Percentiles rank a stretch among this genome's conserved stretches.
These are phyloP conservation scores for Temnothorax curvispinosus DNA, from an alignment of 1,140 invertebrate species.

Conservation along the genomic window DNA sequence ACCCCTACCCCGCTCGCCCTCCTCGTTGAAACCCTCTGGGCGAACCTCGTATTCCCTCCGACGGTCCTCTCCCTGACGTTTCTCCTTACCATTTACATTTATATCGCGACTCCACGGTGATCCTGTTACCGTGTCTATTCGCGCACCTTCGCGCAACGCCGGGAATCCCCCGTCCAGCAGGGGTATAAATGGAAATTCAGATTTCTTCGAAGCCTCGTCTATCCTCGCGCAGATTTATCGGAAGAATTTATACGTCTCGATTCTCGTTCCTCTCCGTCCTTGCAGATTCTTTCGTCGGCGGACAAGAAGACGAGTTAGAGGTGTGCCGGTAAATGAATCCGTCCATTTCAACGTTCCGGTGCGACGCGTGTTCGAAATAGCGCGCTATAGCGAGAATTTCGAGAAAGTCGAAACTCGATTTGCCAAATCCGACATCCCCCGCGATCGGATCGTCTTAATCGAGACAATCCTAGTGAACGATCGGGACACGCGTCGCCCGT, in stretches of 20 bases:
- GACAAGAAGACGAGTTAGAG: neutral
- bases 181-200: slow-evolving; percentile 70
- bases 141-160: slow-evolving; percentile 56
- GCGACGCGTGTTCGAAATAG: slow-evolving; percentile 20
- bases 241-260: slow-evolving; percentile 51
- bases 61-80: slow-evolving; percentile 61
- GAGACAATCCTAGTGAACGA: slow-evolving; percentile 50
- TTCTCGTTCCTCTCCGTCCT: neutral
- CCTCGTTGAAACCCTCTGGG: slow-evolving; percentile 33
- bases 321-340: slow-evolving; percentile 40
- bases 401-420: slow-evolving; percentile 45
- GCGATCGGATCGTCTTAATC: slow-evolving; percentile 53
- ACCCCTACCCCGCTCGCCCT: neutral
- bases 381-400: slow-evolving; percentile 18
- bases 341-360: slow-evolving; percentile 19
- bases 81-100: slow-evolving; percentile 77
- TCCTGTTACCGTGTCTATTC: slow-evolving; percentile 73
- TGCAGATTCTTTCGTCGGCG: neutral
- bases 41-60: slow-evolving; percentile 51
- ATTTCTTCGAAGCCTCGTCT: slow-evolving; percentile 68
- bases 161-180: slow-evolving; percentile 44
- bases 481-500: slow-evolving; percentile 55
- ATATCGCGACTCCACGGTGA: slow-evolving; percentile 76
- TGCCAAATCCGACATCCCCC: slow-evolving; percentile 8
- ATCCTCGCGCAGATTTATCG: slow-evolving; percentile 44